phyloP scores from a whole-genome alignment of 2,888 invertebrate genomes.

The Pycnomerus fuliginosus region DNA sequence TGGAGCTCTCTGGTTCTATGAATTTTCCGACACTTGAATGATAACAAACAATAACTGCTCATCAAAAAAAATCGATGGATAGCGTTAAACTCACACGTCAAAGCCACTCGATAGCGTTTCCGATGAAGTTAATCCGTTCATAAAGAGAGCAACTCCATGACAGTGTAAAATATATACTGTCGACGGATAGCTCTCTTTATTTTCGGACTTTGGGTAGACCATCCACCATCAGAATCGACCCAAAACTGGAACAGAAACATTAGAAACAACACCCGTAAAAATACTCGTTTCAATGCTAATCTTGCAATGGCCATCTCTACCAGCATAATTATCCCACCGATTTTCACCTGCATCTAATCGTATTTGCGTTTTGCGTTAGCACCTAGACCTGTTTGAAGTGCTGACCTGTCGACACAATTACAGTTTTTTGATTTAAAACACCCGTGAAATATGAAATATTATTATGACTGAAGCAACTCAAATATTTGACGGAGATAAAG shows the following conservation, averaged over 20 bases:
- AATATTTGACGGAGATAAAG: slow-evolving; percentile 37
- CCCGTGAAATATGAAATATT: no score
- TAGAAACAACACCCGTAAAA: slow-evolving; percentile 2
- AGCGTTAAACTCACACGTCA: no score
- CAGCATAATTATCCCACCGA: slow-evolving; percentile 43
- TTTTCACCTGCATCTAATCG: slow-evolving; percentile 42
- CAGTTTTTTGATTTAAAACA: slow-evolving; percentile 1
- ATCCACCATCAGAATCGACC: slow-evolving; percentile 12
- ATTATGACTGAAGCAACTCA: no score
- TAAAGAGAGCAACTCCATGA: slow-evolving; percentile 99
- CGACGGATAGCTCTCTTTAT: slow-evolving; percentile 99
- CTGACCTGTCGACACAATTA: slow-evolving; percentile 12
- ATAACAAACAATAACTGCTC: no score
- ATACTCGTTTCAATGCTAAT: slow-evolving; percentile 15
- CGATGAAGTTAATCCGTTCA: slow-evolving; percentile 66
- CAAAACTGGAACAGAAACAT: slow-evolving; percentile 6
- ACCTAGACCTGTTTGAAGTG: slow-evolving; percentile 25
- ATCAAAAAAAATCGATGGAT: no score
- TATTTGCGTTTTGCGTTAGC: slow-evolving; percentile 39
- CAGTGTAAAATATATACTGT: slow-evolving; percentile 95
- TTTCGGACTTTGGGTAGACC: slow-evolving; percentile 64
- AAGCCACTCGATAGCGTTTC: no score
- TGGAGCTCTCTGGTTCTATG: no score
- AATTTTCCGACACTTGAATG: no score
- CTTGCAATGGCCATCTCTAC: slow-evolving; percentile 23